Conservation (phyloP, 2,888 invertebrate genomes). For the Lochmaea capreae region DNA sequence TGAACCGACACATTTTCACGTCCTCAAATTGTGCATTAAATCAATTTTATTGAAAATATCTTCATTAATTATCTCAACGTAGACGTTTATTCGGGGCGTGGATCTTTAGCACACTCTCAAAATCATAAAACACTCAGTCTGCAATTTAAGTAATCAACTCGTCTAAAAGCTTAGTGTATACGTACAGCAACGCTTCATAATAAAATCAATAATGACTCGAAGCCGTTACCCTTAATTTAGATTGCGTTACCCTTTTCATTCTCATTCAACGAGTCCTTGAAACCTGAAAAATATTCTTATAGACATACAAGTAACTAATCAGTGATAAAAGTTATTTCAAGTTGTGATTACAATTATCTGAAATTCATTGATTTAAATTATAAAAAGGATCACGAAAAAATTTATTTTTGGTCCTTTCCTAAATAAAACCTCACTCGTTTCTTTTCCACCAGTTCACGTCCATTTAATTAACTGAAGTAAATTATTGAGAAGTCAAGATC, state of each 20-base stretch:
- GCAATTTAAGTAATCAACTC: not conserved
- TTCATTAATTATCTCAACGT: not conserved
- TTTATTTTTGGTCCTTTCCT: too few relatives aligned
- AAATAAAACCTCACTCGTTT: not conserved
- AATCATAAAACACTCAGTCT: slow-evolving; percentile 2
- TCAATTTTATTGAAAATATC: not conserved
- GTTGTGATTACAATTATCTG: too few relatives aligned
- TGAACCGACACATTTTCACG: not conserved
- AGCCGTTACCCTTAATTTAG: too few relatives aligned
- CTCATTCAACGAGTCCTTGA: too few relatives aligned
- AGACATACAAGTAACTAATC: too few relatives aligned
- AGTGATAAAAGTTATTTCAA: too few relatives aligned
- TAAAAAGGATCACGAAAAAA: too few relatives aligned
- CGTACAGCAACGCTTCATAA: too few relatives aligned
- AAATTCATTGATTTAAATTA: too few relatives aligned
- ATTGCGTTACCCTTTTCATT: too few relatives aligned
- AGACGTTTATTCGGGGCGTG: not conserved
- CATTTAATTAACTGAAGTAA: not conserved
- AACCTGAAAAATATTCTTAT: too few relatives aligned
- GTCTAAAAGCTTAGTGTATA: not conserved
- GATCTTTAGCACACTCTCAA: not conserved
- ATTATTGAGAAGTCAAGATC: not conserved
- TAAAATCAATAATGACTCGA: too few relatives aligned
- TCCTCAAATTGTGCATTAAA: not conserved
- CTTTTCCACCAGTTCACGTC: not conserved